Evolutionary conservation across 2,113 vertebrate genomes (phyloP).

Genomic region (Procavia capensis): DNA sequence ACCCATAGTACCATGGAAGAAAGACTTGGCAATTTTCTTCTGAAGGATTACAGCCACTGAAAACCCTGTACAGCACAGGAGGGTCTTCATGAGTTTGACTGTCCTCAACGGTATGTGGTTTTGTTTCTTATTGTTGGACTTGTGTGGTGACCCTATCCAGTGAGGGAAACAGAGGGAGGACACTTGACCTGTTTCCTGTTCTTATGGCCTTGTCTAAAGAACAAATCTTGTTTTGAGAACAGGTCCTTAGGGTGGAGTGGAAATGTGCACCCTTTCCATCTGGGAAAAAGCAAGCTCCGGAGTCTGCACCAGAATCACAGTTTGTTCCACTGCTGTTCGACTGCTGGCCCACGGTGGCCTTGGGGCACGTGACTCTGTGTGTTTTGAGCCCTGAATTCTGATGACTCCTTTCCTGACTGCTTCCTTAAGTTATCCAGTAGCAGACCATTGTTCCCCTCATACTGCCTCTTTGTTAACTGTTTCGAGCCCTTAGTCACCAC

Average conservation of each 20-base stretch:
- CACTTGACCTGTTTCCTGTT: not conserved
- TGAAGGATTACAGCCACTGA: not conserved
- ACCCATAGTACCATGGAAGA: too few relatives aligned
- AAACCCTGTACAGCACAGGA: not conserved
- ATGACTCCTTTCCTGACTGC: not conserved
- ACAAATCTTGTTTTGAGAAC: not conserved
- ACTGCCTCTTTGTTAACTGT: conserved; percentile 78
- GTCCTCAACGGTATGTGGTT: not conserved
- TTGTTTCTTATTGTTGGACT: not conserved
- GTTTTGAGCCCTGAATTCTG: not conserved
- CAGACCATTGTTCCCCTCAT: conserved; percentile 54
- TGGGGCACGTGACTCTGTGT: too few relatives aligned
- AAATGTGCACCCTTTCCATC: not conserved
- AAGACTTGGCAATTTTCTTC: not conserved
- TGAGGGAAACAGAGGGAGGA: not conserved
- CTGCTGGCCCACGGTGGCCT: not conserved
- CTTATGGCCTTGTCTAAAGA: not conserved
- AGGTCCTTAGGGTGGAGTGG: not conserved
- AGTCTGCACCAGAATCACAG: not conserved
- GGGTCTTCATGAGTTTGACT: not conserved
- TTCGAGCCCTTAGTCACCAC: conserved; percentile 59
- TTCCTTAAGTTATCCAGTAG: not conserved
- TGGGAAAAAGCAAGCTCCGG: not conserved
- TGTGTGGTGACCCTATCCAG: not conserved
- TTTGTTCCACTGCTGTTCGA: not conserved